Percentiles rank a stretch among this genome's conserved stretches.
These are phyloP conservation scores for Macrotrachela quadricornifera DNA, from an alignment of 1,140 invertebrate species.

Conservation along the genomic window DNA sequence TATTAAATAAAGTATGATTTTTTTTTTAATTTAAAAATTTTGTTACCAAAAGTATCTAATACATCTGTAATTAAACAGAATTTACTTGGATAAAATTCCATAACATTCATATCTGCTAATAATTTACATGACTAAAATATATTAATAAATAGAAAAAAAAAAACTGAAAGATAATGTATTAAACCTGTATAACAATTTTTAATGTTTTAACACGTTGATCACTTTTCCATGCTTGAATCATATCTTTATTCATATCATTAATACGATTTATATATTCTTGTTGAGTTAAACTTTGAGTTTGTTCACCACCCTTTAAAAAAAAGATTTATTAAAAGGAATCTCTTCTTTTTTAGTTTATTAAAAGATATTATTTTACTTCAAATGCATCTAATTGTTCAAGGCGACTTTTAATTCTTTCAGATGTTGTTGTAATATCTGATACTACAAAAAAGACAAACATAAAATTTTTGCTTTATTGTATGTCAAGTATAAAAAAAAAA, in stretches of 20 bases:
- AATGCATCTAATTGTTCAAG: slow-evolving; percentile 81
- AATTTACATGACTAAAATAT: slow-evolving; percentile 63
- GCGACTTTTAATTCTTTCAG: slow-evolving; percentile 68
- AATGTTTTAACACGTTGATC: slow-evolving; percentile 83
- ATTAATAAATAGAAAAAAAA: slow-evolving; percentile 1
- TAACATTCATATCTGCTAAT: slow-evolving; percentile 58
- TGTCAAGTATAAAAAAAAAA: too few relatives aligned
- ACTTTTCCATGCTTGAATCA: slow-evolving; percentile 65
- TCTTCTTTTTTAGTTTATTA: slow-evolving; percentile 1
- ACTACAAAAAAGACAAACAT: too few relatives aligned
- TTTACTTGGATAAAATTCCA: slow-evolving; percentile 90
- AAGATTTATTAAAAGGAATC: neutral
- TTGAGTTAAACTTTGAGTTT: slow-evolving; percentile 60
- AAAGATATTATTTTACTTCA: slow-evolving; percentile 38
- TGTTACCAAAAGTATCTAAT: slow-evolving; percentile 70
- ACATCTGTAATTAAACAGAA: slow-evolving; percentile 87
- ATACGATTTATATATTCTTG: slow-evolving; percentile 70
- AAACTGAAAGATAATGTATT: neutral
- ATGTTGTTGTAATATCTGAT: slow-evolving; percentile 41
- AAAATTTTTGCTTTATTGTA: too few relatives aligned
- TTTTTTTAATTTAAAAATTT: neutral
- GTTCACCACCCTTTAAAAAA: slow-evolving; percentile 35
- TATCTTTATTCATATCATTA: slow-evolving; percentile 64
- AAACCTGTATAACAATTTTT: slow-evolving; percentile 72
- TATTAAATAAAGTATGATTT: neutral